A percentile compares a stretch with the other conserved stretches of the same genome.
Conservation (phyloP, 1,140 invertebrate genomes). For the Oreohelix idahoensis region DNA sequence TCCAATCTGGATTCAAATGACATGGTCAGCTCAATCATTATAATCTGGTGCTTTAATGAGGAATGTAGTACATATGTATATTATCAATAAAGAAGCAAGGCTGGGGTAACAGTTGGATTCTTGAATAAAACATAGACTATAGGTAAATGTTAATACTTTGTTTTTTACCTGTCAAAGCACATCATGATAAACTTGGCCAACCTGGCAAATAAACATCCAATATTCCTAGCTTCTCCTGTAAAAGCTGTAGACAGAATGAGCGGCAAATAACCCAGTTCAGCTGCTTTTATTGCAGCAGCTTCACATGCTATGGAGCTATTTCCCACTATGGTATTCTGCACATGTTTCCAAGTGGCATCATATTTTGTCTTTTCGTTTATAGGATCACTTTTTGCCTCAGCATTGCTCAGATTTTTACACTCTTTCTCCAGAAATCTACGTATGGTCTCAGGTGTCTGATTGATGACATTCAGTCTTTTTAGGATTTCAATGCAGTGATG, state of each 20-base stretch:
- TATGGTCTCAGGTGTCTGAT: conserved; percentile 54
- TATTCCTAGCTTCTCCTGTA: conserved; percentile 80
- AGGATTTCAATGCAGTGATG: conserved; percentile 64
- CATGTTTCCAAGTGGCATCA: conserved; percentile 41
- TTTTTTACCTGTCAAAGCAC: conserved; percentile 42
- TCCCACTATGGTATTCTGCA: conserved; percentile 85
- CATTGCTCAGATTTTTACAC: conserved; percentile 6
- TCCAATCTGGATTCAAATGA: too few relatives aligned
- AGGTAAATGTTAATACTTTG: too few relatives aligned
- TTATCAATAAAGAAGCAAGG: too few relatives aligned
- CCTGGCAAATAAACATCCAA: conserved; percentile 74
- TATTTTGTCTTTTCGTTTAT: not conserved
- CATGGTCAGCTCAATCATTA: too few relatives aligned
- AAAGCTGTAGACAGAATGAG: conserved; percentile 81
- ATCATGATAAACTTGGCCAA: conserved; percentile 60
- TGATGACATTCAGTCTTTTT: conserved; percentile 36
- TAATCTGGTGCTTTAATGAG: too few relatives aligned
- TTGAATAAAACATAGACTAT: too few relatives aligned
- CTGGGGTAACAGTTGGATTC: too few relatives aligned
- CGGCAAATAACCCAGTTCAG: conserved; percentile 76
- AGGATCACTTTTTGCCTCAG: conserved; percentile 15
- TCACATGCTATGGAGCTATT: conserved; percentile 84
- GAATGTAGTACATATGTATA: too few relatives aligned
- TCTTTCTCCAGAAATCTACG: conserved; percentile 44
- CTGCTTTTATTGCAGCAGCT: conserved; percentile 76